A percentile compares a stretch with the other conserved stretches of the same genome.
These are phyloP conservation scores for Hepsetus odoe DNA, from an alignment of 2,113 vertebrate genomes.

Conservation along the genomic window DNA sequence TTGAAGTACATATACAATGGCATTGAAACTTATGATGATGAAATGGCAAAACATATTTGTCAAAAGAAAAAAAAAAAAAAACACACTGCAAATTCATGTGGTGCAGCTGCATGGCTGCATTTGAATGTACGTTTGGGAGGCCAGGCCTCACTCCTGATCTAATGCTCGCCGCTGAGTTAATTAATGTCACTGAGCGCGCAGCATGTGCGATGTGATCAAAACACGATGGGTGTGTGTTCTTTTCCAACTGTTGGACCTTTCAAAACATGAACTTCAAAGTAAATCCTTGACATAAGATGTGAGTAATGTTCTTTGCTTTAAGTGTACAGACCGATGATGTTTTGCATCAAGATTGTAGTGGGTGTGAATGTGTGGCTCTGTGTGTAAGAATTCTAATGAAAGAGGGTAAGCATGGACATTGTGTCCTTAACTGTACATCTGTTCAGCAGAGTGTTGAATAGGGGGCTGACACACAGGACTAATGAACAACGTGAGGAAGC, in stretches of 20 bases:
- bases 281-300: background rate
- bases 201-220: slow-evolving; percentile 34
- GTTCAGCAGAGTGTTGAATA: background rate
- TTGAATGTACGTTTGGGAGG: background rate
- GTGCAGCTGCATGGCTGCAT: background rate
- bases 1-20: slow-evolving; percentile 31
- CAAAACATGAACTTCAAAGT: slow-evolving; percentile 13
- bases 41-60: slow-evolving; percentile 8
- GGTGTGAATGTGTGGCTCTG: background rate
- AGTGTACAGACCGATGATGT: background rate
- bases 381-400: background rate
- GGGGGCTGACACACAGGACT: background rate
- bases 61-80: background rate
- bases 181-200: slow-evolving; percentile 28
- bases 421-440: background rate
- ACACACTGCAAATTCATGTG: background rate
- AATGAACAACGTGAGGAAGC: background rate
- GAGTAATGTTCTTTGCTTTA: background rate
- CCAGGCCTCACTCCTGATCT: background rate
- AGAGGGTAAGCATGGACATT: background rate
- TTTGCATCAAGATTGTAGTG: background rate
- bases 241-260: background rate
- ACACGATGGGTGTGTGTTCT: background rate
- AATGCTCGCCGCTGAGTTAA: background rate
- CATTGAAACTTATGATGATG: slow-evolving; percentile 8